phyloP scores from a whole-genome alignment of 2,113 vertebrate species.

The Sebastes fasciatus region DNA sequence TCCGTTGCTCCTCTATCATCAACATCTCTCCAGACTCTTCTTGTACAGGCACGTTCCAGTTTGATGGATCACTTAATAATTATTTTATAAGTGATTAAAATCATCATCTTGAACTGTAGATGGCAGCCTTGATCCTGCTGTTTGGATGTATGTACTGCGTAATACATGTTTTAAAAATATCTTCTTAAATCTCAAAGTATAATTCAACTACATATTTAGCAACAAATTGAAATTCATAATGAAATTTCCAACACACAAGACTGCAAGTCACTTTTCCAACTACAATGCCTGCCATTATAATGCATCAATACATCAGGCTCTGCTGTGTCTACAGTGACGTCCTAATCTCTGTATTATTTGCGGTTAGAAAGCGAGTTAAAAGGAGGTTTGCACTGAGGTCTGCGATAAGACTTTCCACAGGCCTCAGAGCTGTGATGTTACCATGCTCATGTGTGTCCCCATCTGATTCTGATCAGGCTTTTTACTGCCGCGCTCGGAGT shows the following conservation, averaged over 20 bases:
- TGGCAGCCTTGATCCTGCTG: conserved; percentile 65
- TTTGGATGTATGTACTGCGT: not conserved
- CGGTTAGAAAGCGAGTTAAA: conserved; percentile 66
- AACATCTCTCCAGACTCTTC: not conserved
- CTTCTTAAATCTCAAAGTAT: not conserved
- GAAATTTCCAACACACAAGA: conserved; percentile 1
- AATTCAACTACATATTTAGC: not conserved
- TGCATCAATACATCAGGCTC: conserved; percentile 33
- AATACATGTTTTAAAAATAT: not conserved
- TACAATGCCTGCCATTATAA: conserved; percentile 2
- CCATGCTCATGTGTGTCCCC: conserved; percentile 66
- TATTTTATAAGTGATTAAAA: conserved; percentile 8
- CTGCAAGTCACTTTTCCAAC: not conserved
- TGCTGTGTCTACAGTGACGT: conserved; percentile 25
- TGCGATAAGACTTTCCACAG: conserved; percentile 75
- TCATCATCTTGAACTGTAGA: conserved; percentile 50
- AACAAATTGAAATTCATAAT: conserved; percentile 13
- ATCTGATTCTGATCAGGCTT: conserved; percentile 81
- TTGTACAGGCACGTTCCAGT: conserved; percentile 2
- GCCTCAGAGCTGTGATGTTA: conserved; percentile 71
- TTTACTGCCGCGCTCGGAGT: conserved; percentile 58
- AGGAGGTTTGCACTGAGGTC: conserved; percentile 54
- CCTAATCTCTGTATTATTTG: conserved; percentile 59
- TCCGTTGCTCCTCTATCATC: conserved; percentile 19
- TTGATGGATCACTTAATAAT: conserved; percentile 10